Base-by-base conservation (phyloP, 1,140 invertebrate species). In the Papilio xuthus region DNA sequence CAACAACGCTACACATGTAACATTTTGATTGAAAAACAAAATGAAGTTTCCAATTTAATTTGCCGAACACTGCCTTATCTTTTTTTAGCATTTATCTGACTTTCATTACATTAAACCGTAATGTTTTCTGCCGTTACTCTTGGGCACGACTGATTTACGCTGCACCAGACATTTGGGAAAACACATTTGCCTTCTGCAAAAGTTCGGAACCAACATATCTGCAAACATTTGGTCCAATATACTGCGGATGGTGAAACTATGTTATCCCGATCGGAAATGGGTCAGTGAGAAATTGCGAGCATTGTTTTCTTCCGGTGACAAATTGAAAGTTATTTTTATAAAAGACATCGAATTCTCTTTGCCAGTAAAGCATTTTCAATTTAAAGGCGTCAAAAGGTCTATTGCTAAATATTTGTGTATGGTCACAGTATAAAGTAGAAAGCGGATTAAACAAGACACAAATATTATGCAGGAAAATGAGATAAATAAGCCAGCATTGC, bases 11-110 rank as follows among this genome's bases (percentile, higher is more conserved):
- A 15, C 15, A 81, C 80, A 81, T 90, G 80, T 3, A 79, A 70
- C 79, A 76, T 86, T 85, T 74, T 73, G 56, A 56, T 41, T 15
- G 18, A 42, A 56, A 69, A 79, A 76, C 70, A 80, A 83, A 83
- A 83, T 83, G 85, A 88, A 91, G 85, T 89, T 89, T 92, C 88
- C 90, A 91, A 91, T 92, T 92, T 92, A 91, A 92, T 92, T 92
- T 91, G 89, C 89, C 86, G 86, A 89, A 89, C 89, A 89, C 84
- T 88, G 73, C 84, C 84, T 86, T 90, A 89, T 91, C 89, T 90
- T 89, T 89, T 90, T 90, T 89, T 85, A 87, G 86, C 86, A 89
- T 92, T 92, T 90, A 91, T 91, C 88, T 90, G 85, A 83, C 84
- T 92, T 91, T 92, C 88, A 89, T 92, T 90, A 92, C 87, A 87